Percentiles rank a stretch among this genome's conserved stretches.
Evolutionary conservation across 2,888 invertebrate species (phyloP).

Genomic region (Perizoma flavofasciatum): DNA sequence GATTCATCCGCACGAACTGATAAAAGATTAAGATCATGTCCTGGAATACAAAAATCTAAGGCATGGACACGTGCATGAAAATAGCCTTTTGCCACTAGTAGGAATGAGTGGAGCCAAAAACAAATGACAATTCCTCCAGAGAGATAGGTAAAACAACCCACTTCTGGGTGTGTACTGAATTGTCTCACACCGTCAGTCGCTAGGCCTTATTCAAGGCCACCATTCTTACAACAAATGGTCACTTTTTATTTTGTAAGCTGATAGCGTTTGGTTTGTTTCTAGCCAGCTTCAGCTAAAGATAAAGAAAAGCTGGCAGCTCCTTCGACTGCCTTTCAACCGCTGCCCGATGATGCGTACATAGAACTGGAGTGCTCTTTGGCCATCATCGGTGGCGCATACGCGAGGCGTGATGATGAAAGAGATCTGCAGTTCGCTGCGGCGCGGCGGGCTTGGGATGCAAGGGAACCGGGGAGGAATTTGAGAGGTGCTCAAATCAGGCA

Average conservation of each 20-base stretch:
- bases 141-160: too few relatives aligned
- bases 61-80: too few relatives aligned
- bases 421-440: slow-evolving; percentile 56
- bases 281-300: slow-evolving; percentile 53
- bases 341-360: slow-evolving; percentile 63
- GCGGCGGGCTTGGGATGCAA: slow-evolving; percentile 56
- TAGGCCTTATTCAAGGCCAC: too few relatives aligned
- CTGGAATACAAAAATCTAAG: too few relatives aligned
- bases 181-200: too few relatives aligned
- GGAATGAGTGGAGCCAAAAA: too few relatives aligned
- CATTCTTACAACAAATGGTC: too few relatives aligned
- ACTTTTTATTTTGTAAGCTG: background rate
- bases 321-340: slow-evolving; percentile 39
- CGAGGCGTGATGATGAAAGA: slow-evolving; percentile 60
- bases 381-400: slow-evolving; percentile 50
- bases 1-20: too few relatives aligned
- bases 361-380: slow-evolving; percentile 65
- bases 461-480: slow-evolving; percentile 59
- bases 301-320: slow-evolving; percentile 37
- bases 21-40: too few relatives aligned
- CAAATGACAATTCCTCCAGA: too few relatives aligned
- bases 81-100: too few relatives aligned
- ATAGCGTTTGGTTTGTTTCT: background rate
- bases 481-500: slow-evolving; percentile 66
- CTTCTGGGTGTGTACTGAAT: too few relatives aligned